A percentile compares a stretch with the other conserved stretches of the same genome.
Conservation (phyloP, 2,113 vertebrate species). For the Calypte anna region DNA sequence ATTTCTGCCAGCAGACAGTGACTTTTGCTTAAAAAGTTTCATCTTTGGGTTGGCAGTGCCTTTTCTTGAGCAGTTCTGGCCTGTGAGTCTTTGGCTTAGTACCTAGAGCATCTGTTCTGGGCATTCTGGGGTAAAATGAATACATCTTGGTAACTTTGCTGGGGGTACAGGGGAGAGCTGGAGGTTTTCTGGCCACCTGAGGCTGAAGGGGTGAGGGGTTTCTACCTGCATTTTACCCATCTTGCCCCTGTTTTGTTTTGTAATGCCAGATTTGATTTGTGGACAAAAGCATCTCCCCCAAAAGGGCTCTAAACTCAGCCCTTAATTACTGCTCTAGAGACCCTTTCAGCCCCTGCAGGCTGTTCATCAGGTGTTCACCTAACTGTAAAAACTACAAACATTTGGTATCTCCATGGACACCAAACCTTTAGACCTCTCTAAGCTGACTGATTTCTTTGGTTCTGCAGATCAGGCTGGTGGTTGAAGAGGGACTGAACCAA, state of each 20-base stretch:
- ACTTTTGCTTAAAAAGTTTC: not conserved
- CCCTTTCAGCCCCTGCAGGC: not conserved
- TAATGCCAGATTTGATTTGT: not conserved
- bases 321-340: not conserved
- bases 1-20: not conserved
- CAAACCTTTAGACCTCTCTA: not conserved
- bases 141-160: not conserved
- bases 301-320: not conserved
- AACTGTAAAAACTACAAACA: not conserved
- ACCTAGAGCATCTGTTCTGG: not conserved
- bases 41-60: not conserved
- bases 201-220: not conserved
- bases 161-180: not conserved
- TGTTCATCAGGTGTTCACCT: not conserved
- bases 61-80: not conserved
- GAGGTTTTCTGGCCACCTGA: not conserved
- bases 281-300: not conserved
- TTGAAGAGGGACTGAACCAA: slow-evolving; percentile 98
- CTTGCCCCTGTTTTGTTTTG: not conserved
- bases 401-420: not conserved
- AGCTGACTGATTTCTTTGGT: slow-evolving; percentile 23
- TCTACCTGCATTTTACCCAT: not conserved
- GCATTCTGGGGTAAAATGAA: not conserved
- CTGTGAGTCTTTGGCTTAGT: not conserved
- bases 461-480: slow-evolving; percentile 93